Evolutionary conservation across 2,888 invertebrate species (phyloP), one percentile per base, ranked within the genome.

Genomic region (Gastracanthus pulcherrimus): DNA sequence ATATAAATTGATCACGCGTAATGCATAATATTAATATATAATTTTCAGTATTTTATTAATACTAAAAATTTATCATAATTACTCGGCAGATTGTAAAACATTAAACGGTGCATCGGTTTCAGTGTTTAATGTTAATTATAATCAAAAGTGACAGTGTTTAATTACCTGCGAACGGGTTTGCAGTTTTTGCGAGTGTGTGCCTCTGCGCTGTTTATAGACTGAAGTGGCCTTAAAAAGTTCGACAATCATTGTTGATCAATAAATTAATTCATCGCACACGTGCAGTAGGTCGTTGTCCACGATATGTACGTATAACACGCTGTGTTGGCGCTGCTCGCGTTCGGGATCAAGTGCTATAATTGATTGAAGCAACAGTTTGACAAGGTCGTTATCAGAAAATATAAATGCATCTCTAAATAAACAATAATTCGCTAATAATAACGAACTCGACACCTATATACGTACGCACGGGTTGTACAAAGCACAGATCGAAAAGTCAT

Each of bases 331-430:
- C 13, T 26, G 34, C n/a, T 5, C 26, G 31, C 13, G 51, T 7
- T 16, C n/a, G 34, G 6, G 58, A 74, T 69, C 67, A 48, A 79
- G 72, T 74, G 45, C 69, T 41, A 70, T 62, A 69, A 80, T 75
- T 69, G 75, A 75, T 62, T 11, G 69, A 80, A 75, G 76, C 81
- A 81, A 81, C 76, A 81, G 77, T 51, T 81, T 71, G 77, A 80
- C 80, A 76, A 76, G 69, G 58, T 80, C 58, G 71, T 76, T 76
- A 80, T 76, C 76, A 34, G 70, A 26, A 76, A 71, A 80, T 66
- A 66, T 36, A 66, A 80, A 64, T 80, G 51, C 51, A 19, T 23
- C 41, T 64, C 70, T 70, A 62, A 75, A 80, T 76, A 76, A 76
- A 76, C 58, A 71, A 64, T 55, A 51, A 71, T 34, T 55, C 55